Percentiles rank a stretch among this genome's conserved stretches.
phyloP scores from a whole-genome alignment of 2,113 vertebrate species.

The Rhinichthys klamathensis region DNA sequence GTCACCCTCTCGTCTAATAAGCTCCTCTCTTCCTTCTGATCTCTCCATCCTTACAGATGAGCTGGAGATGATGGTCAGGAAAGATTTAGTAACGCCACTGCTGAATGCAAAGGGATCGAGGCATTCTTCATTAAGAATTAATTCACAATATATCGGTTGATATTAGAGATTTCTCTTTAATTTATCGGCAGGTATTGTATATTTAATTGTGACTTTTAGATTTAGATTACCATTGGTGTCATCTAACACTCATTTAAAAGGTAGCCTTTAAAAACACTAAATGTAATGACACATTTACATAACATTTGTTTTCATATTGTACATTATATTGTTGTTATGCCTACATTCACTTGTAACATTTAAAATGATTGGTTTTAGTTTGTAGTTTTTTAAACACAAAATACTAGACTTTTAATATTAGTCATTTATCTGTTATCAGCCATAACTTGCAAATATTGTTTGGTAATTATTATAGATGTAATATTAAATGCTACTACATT shows the following conservation, averaged over 20 bases:
- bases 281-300: neutral
- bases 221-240: neutral
- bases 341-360: neutral
- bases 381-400: neutral
- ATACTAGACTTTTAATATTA: neutral
- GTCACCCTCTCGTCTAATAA: slow-evolving; percentile 32
- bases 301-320: no score
- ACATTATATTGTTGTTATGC: neutral
- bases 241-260: neutral
- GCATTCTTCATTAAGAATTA: neutral
- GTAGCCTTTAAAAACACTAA: neutral
- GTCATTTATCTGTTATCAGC: neutral
- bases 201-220: neutral
- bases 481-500: neutral
- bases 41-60: slow-evolving; percentile 31
- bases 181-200: neutral
- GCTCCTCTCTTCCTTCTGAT: slow-evolving; percentile 14
- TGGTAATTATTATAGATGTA: neutral
- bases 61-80: slow-evolving; percentile 31
- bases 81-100: slow-evolving; percentile 16
- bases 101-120: neutral
- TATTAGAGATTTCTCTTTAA: neutral
- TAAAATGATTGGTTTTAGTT: neutral
- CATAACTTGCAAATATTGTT: neutral
- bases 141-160: neutral